A percentile compares a stretch with the other conserved stretches of the same genome.
Conservation (phyloP, 2,113 vertebrate species). For the Vulpes vulpes region DNA sequence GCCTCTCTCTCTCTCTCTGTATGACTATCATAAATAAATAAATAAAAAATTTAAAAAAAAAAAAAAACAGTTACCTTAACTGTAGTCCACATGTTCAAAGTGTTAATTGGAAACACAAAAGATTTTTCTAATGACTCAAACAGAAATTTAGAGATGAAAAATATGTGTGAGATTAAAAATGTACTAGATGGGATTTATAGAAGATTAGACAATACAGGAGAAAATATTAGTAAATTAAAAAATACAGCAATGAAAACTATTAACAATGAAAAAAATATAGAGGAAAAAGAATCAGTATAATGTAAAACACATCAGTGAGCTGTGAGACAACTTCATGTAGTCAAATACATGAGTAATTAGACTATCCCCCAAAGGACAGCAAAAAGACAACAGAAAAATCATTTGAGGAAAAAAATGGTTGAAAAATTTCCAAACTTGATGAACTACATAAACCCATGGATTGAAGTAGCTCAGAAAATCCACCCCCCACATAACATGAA, state of each 20-base stretch:
- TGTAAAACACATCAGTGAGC: neutral
- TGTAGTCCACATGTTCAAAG: neutral
- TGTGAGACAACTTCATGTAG: neutral
- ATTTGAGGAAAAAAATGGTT: neutral
- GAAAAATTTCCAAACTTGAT: slow-evolving; percentile 3
- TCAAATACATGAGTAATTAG: neutral
- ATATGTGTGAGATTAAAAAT: neutral
- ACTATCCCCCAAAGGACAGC: neutral
- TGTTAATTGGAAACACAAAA: neutral
- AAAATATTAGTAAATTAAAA: neutral
- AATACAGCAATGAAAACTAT: neutral
- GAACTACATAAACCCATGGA: neutral
- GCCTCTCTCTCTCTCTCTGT: no score
- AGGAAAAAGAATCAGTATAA: neutral
- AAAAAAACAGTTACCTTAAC: neutral
- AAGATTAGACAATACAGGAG: neutral
- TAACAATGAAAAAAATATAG: neutral
- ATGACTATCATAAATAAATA: no score
- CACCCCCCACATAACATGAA: neutral
- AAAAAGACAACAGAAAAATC: neutral
- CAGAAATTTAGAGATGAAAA: slow-evolving; percentile 10
- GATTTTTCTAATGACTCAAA: neutral
- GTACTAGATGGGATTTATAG: neutral
- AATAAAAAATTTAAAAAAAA: no score
- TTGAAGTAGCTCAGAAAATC: neutral